phyloP scores from a whole-genome alignment of 2,888 invertebrate species.

The Drosophila eohydei region DNA sequence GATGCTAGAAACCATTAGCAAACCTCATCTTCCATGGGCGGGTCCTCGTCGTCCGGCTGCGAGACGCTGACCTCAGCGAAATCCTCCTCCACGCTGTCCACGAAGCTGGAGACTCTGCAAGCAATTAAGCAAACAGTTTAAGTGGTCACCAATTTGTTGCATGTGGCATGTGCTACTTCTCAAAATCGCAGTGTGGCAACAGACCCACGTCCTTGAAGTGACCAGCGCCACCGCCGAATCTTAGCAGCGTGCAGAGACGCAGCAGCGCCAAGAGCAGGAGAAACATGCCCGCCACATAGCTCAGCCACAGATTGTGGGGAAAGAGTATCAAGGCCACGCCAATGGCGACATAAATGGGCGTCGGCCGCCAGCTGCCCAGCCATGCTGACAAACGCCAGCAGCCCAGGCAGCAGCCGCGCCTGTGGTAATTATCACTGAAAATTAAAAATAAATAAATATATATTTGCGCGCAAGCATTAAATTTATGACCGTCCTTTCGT shows the following conservation, averaged over 20 bases:
- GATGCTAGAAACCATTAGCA: conserved; percentile 70
- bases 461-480: conserved; percentile 12
- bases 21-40: conserved; percentile 80
- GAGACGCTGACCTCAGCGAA: conserved; percentile 76
- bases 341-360: conserved; percentile 81
- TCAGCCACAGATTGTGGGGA: conserved; percentile 86
- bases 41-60: conserved; percentile 80
- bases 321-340: conserved; percentile 82
- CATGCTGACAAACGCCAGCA: conserved; percentile 79
- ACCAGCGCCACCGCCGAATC: conserved; percentile 59
- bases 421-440: conserved; percentile 78
- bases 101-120: conserved; percentile 80
- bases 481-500: conserved; percentile 17
- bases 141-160: conserved; percentile 26
- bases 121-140: conserved; percentile 32
- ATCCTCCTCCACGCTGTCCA: conserved; percentile 82
- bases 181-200: conserved; percentile 83
- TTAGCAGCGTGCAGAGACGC: conserved; percentile 83
- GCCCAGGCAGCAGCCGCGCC: conserved; percentile 67
- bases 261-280: conserved; percentile 85
- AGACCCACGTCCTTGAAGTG: conserved; percentile 82
- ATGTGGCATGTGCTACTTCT: conserved; percentile 73
- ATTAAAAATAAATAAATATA: conserved; percentile 42
- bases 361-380: conserved; percentile 82
- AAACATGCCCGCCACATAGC: conserved; percentile 86